phyloP scores from a whole-genome alignment of 2,113 vertebrate species.

The Abramis brama region DNA sequence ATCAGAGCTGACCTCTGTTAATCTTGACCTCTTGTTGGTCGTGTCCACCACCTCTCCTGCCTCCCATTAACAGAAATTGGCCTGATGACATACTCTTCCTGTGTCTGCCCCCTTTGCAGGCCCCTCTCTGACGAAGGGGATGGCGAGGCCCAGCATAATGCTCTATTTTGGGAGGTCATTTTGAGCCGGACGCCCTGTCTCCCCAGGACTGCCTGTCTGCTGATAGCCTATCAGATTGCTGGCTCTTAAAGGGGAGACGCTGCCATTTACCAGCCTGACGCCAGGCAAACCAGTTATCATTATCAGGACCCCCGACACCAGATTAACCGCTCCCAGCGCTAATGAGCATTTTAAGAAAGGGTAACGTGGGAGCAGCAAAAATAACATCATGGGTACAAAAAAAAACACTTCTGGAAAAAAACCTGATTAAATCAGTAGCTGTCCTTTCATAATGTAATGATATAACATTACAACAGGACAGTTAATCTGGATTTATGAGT shows the following conservation, averaged over 20 bases:
- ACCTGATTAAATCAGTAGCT: not conserved
- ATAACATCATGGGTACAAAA: not conserved
- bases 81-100: constrained; percentile 86
- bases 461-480: not conserved
- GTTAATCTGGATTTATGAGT: not conserved
- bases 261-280: constrained; percentile 84
- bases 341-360: constrained; percentile 76
- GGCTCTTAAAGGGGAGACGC: constrained; percentile 81
- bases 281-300: constrained; percentile 80
- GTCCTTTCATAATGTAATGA: not conserved
- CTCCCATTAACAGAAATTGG: constrained; percentile 79
- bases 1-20: constrained; percentile 9
- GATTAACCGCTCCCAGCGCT: constrained; percentile 79
- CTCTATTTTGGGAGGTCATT: constrained; percentile 82
- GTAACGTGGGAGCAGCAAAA: constrained; percentile 49
- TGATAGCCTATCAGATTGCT: constrained; percentile 85
- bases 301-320: constrained; percentile 68
- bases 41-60: constrained; percentile 70
- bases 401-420: not conserved
- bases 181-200: constrained; percentile 78
- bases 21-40: constrained; percentile 37
- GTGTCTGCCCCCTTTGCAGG: constrained; percentile 65
- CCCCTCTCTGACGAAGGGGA: constrained; percentile 60
- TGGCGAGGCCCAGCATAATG: constrained; percentile 65
- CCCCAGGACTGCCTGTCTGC: constrained; percentile 77